Evolutionary conservation across 2,888 invertebrate species (phyloP).

Genomic region (Nineta flava): DNA sequence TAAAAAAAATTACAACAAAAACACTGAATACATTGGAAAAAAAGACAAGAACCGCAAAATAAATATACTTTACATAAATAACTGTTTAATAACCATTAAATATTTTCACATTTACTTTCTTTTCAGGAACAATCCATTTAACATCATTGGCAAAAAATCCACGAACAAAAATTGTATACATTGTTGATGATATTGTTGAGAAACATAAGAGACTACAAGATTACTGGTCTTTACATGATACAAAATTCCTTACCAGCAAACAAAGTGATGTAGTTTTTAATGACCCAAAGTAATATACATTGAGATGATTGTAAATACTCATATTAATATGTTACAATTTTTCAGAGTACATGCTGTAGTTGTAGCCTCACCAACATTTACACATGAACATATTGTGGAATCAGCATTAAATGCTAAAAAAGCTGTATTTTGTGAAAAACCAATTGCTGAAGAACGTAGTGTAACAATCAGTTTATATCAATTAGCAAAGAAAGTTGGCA

Average conservation of each 20-base stretch:
- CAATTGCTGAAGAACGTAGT: slow-evolving; percentile 38
- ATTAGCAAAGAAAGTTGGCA: slow-evolving; percentile 34
- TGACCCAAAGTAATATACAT: slow-evolving; percentile 33
- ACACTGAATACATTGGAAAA: background rate
- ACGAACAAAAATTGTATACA: slow-evolving; percentile 34
- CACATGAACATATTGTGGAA: slow-evolving; percentile 38
- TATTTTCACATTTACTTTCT: background rate
- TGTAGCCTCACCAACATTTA: slow-evolving; percentile 40
- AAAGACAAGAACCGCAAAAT: background rate
- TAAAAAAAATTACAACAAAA: background rate
- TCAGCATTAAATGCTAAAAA: slow-evolving; percentile 37
- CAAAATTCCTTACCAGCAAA: slow-evolving; percentile 31
- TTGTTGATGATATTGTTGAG: slow-evolving; percentile 35
- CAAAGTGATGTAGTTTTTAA: slow-evolving; percentile 32
- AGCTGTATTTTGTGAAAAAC: slow-evolving; percentile 54
- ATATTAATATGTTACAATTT: slow-evolving; percentile 5
- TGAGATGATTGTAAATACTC: no score
- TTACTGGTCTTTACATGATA: slow-evolving; percentile 33
- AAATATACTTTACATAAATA: background rate
- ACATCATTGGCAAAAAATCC: slow-evolving; percentile 30
- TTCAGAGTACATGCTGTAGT: slow-evolving; percentile 34
- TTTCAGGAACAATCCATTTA: slow-evolving; percentile 36
- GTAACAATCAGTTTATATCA: slow-evolving; percentile 40
- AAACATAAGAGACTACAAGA: slow-evolving; percentile 29
- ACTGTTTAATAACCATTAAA: no score